Conservation (phyloP, 23 tunicate species). For the Corella eumyota region DNA sequence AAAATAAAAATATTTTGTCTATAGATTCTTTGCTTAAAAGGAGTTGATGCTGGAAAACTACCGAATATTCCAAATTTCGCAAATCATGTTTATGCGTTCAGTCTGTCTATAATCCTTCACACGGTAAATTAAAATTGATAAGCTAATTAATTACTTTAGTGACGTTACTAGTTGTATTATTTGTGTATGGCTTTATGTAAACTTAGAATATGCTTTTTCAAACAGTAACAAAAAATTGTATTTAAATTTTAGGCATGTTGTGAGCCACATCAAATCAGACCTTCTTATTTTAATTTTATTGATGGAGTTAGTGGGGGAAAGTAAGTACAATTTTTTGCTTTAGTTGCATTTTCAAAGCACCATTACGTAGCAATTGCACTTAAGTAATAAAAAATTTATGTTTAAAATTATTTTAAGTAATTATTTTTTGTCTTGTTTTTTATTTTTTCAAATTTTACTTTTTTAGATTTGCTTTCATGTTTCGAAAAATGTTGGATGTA, state of each 20-base stretch:
- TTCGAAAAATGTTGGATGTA: conserved; percentile 13
- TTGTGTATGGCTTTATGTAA: too few species aligned
- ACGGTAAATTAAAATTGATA: conserved; percentile 27
- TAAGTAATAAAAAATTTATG: too few species aligned
- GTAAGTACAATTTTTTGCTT: too few species aligned
- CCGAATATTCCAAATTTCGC: conserved; percentile 40
- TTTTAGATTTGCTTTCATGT: conserved; percentile 12
- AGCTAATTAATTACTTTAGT: too few species aligned
- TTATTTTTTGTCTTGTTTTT: too few species aligned
- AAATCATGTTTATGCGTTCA: conserved; percentile 17
- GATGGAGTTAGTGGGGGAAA: conserved; percentile 18
- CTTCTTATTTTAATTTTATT: conserved; percentile 19
- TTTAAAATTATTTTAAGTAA: too few species aligned
- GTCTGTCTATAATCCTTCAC: conserved; percentile 39
- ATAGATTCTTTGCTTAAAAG: background rate
- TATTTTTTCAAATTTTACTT: too few species aligned
- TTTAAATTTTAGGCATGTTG: conserved; percentile 4
- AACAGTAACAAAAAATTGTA: too few species aligned
- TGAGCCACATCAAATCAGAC: conserved; percentile 34
- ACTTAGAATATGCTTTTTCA: too few species aligned
- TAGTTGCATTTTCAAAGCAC: too few species aligned
- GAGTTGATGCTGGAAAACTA: conserved; percentile 10
- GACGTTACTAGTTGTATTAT: too few species aligned
- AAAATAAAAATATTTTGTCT: background rate
- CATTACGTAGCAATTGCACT: too few species aligned